Evolutionary conservation across 92 coral and sea anemone genomes (phyloP).

Genomic region (Paramuricea clavata): DNA sequence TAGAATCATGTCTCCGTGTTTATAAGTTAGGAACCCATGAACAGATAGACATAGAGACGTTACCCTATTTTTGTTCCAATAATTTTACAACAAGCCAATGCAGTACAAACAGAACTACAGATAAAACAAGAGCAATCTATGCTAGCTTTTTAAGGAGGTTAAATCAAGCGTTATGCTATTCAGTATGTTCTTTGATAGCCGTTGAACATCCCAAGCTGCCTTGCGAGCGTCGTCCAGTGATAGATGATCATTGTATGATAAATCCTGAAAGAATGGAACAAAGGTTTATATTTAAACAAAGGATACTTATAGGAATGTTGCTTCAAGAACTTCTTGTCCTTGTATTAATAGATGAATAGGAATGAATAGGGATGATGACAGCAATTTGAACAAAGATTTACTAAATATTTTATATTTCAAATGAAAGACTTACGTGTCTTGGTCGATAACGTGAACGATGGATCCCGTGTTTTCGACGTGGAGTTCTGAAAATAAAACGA

Average conservation of each 20-base stretch:
- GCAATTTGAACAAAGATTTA: too few species aligned
- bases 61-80: too few species aligned
- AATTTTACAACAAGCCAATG: neutral
- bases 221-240: constrained; percentile 94
- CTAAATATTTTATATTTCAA: too few species aligned
- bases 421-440: neutral
- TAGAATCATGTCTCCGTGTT: neutral
- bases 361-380: too few species aligned
- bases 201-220: constrained; percentile 94
- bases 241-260: constrained; percentile 23
- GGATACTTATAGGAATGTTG: neutral
- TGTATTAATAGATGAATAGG: too few species aligned
- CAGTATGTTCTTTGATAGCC: constrained; percentile 90
- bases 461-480: neutral
- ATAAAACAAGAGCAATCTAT: neutral
- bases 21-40: too few species aligned
- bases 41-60: too few species aligned
- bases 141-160: constrained; percentile 76
- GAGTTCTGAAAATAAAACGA: constrained; percentile 13
- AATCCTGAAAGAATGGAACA: neutral
- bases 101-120: neutral
- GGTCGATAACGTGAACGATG: neutral
- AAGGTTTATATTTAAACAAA: neutral
- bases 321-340: neutral
- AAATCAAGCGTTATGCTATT: constrained; percentile 82